Conservation (phyloP, 2,797 vertebrate species). For the Fundulus diaphanus region DNA sequence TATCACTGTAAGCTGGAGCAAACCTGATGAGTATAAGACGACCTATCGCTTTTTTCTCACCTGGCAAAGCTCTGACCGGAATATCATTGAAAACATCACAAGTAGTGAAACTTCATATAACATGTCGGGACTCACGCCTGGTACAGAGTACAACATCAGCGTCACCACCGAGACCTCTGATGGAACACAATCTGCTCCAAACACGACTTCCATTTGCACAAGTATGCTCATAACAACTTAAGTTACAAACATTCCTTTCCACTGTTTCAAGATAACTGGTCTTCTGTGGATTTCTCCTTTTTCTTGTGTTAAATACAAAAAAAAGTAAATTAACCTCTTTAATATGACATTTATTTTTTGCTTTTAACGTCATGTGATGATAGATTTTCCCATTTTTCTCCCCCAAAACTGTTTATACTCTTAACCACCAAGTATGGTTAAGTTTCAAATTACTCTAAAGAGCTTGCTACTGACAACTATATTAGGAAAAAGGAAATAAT, state of each 20-base stretch:
- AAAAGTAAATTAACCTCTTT: too few species aligned
- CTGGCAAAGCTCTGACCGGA: slow-evolving; percentile 1
- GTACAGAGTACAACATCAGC: slow-evolving; percentile 50
- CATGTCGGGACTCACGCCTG: slow-evolving; percentile 39
- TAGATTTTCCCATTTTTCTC: too few species aligned
- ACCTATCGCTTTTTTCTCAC: slow-evolving; percentile 58
- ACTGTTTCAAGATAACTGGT: neutral
- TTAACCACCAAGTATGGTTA: neutral
- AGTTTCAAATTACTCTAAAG: neutral
- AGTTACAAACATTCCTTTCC: neutral
- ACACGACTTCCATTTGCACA: slow-evolving; percentile 52
- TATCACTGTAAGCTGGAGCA: slow-evolving; percentile 35
- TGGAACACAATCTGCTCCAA: slow-evolving; percentile 44
- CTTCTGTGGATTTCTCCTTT: neutral
- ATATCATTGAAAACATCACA: rapidly evolving
- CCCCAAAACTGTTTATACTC: too few species aligned
- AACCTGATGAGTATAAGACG: slow-evolving; percentile 35
- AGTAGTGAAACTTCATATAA: rapidly evolving
- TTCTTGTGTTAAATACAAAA: neutral
- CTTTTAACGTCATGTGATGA: neutral
- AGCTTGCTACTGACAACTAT: neutral
- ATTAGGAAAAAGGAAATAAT: neutral
- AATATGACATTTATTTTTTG: neutral
- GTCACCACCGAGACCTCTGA: slow-evolving; percentile 70
- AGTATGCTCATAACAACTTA: slow-evolving; percentile 50